phyloP scores from a whole-genome alignment of 1,140 invertebrate species.

The Plectrocnemia conspersa region DNA sequence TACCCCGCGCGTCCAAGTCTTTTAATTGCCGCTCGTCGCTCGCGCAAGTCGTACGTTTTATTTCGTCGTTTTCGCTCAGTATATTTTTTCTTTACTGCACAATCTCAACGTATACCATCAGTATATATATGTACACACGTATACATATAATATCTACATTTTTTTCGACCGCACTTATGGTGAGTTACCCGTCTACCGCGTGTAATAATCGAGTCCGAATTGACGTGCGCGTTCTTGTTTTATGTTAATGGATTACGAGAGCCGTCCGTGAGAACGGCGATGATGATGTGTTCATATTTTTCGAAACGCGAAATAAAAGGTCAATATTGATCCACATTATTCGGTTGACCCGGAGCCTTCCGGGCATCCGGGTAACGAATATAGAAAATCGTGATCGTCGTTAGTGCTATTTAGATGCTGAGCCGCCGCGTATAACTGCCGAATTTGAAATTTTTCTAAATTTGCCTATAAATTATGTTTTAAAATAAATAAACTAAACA shows the following conservation, averaged over 20 bases:
- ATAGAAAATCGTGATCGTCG: background rate
- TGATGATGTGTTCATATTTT: conserved; percentile 20
- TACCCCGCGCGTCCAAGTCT: conserved; percentile 3
- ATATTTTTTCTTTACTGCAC: too few relatives aligned
- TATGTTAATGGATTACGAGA: conserved; percentile 29
- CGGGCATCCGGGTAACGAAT: background rate
- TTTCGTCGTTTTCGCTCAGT: too few relatives aligned
- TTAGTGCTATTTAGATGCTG: background rate
- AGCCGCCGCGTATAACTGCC: too few relatives aligned
- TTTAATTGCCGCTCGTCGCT: too few relatives aligned
- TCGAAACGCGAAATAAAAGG: conserved; percentile 8
- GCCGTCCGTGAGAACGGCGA: conserved; percentile 26
- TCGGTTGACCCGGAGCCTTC: background rate
- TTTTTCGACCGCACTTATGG: too few relatives aligned
- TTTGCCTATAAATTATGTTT: too few relatives aligned
- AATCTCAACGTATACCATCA: too few relatives aligned
- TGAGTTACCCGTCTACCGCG: conserved; percentile 9
- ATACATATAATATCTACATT: too few relatives aligned
- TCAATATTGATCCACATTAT: background rate
- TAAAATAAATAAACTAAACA: too few relatives aligned
- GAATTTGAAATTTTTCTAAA: too few relatives aligned
- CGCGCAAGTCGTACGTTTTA: too few relatives aligned
- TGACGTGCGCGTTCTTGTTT: conserved; percentile 26
- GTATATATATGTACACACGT: too few relatives aligned
- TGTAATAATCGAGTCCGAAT: conserved; percentile 16